Conservation (phyloP, 2,797 vertebrate genomes). For the Rhinichthys osculus region DNA sequence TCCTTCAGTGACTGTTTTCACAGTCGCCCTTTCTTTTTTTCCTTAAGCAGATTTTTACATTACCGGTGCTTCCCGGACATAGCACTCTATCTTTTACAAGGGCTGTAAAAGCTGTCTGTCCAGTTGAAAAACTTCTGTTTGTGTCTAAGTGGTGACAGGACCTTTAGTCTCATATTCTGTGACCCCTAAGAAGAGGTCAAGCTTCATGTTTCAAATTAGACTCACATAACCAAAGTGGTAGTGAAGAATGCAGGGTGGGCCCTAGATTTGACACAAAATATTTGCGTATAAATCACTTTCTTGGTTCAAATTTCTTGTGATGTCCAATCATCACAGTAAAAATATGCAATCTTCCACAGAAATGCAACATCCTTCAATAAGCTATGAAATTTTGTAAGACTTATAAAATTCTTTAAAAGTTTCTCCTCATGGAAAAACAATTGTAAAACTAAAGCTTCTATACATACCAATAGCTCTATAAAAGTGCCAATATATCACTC, state of each 20-base stretch:
- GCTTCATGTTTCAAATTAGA: constrained; percentile 59
- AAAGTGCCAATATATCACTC: constrained; percentile 77
- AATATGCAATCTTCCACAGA: constrained; percentile 37
- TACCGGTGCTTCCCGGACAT: constrained; percentile 42
- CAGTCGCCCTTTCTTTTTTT: constrained; percentile 16
- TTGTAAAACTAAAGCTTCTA: constrained; percentile 76
- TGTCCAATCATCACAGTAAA: constrained; percentile 62
- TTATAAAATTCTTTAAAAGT: constrained; percentile 72
- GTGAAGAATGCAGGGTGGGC: constrained; percentile 60
- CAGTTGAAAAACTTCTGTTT: constrained; percentile 65
- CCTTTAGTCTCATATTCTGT: constrained; percentile 60
- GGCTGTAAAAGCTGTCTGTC: constrained; percentile 64
- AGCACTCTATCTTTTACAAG: constrained; percentile 64
- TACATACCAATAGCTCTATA: constrained; percentile 66
- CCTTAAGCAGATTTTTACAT: constrained; percentile 48
- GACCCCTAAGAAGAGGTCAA: constrained; percentile 65
- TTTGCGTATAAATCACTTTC: constrained; percentile 62
- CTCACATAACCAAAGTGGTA: constrained; percentile 59
- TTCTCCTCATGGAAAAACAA: constrained; percentile 67
- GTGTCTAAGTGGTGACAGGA: constrained; percentile 65
- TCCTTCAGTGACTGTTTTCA: constrained; percentile 41
- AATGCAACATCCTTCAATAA: constrained; percentile 66
- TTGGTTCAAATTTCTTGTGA: constrained; percentile 62
- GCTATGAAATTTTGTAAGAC: constrained; percentile 68
- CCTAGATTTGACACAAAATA: constrained; percentile 41